phyloP scores from a whole-genome alignment of 2,888 invertebrate genomes.

The Cataglyphis livida region DNA sequence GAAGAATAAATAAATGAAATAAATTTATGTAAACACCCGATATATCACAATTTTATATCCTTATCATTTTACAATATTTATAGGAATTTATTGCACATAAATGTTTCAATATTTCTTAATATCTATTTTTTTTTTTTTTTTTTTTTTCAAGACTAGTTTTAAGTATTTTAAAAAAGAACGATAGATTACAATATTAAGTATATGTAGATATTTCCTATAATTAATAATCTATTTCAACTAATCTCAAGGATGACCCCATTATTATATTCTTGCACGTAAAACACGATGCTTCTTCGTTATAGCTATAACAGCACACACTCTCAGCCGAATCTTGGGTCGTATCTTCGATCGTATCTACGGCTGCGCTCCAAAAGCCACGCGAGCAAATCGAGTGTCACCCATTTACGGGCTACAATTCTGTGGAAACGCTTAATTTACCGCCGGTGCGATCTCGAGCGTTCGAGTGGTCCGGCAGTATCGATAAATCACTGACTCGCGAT shows the following conservation, averaged over 20 bases:
- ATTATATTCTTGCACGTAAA: conserved; percentile 42
- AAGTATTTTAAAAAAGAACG: neutral
- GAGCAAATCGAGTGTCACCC: conserved; percentile 64
- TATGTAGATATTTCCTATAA: conserved; percentile 12
- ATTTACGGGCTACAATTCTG: conserved; percentile 57
- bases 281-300: conserved; percentile 16
- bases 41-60: neutral
- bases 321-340: conserved; percentile 37
- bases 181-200: neutral
- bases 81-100: neutral
- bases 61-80: neutral
- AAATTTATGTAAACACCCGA: neutral
- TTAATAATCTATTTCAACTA: conserved; percentile 35
- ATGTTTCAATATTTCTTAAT: neutral
- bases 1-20: neutral
- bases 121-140: neutral
- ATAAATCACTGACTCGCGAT: conserved; percentile 68
- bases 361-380: conserved; percentile 40
- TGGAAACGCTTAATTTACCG: conserved; percentile 69
- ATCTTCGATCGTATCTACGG: conserved; percentile 47
- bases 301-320: conserved; percentile 20
- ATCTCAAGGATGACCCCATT: conserved; percentile 1
- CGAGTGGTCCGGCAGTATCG: conserved; percentile 45
- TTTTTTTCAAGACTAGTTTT: neutral
- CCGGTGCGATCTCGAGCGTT: conserved; percentile 57